These are phyloP conservation scores for Siphamia tubifer DNA, from an alignment of 2,113 vertebrate species.

Conservation along the genomic window DNA sequence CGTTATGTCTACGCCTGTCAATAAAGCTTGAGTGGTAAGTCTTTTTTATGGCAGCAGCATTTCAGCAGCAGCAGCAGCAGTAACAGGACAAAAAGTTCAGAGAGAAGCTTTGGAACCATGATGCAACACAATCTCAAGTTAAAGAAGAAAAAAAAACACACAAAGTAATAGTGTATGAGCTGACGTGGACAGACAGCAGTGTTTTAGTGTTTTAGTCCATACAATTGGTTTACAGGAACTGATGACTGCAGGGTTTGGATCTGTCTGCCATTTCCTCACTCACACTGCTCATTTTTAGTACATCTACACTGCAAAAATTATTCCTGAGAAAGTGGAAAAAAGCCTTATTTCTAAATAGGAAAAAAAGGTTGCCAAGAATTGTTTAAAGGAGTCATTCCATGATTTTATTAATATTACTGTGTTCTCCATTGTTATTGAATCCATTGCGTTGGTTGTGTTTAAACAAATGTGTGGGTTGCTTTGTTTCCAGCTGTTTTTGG, in stretches of 20 bases:
- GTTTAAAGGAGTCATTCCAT: too few relatives aligned
- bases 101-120: not conserved
- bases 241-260: not conserved
- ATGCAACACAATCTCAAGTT: slow-evolving; percentile 26
- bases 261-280: not conserved
- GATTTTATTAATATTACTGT: too few relatives aligned
- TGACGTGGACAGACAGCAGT: slow-evolving; percentile 23
- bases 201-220: slow-evolving; percentile 46
- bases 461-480: too few relatives aligned
- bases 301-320: too few relatives aligned
- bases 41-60: slow-evolving; percentile 37
- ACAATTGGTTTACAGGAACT: slow-evolving; percentile 3
- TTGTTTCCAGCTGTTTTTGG: too few relatives aligned
- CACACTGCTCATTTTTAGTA: not conserved
- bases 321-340: too few relatives aligned
- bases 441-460: too few relatives aligned
- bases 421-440: too few relatives aligned
- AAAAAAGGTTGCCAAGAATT: too few relatives aligned
- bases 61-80: slow-evolving; percentile 34
- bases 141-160: not conserved
- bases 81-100: slow-evolving; percentile 1
- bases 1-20: slow-evolving; percentile 49
- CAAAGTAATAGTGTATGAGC: not conserved
- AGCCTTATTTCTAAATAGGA: too few relatives aligned
- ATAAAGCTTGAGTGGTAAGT: slow-evolving; percentile 39